A percentile compares a stretch with the other conserved stretches of the same genome.
Evolutionary conservation across 2,113 vertebrate species (phyloP).

Genomic region (Carassius gibelio): DNA sequence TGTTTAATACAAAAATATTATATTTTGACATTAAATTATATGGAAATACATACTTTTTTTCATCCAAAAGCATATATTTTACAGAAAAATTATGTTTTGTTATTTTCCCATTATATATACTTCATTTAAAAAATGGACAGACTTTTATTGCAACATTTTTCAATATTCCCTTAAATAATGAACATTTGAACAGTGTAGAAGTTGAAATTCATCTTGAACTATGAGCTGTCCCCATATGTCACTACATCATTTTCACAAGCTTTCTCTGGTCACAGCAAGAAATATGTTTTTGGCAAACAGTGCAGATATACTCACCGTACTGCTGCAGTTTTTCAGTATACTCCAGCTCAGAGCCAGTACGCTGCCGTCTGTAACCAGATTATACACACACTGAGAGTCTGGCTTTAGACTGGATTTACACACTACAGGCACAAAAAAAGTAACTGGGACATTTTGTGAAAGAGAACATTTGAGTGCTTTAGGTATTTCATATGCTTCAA

Average conservation of each 20-base stretch:
- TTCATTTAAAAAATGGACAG: not conserved
- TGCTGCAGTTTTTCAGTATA: conserved; percentile 98
- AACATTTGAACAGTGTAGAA: not conserved
- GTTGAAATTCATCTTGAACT: not conserved
- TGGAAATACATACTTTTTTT: not conserved
- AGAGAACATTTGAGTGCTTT: conserved; percentile 17
- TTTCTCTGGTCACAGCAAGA: not conserved
- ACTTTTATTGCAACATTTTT: not conserved
- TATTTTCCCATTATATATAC: not conserved
- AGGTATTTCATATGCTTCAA: conserved; percentile 21
- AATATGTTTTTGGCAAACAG: not conserved
- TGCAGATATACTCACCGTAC: conserved; percentile 83
- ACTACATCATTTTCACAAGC: not conserved
- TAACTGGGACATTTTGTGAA: conserved; percentile 16
- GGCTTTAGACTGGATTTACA: conserved; percentile 33
- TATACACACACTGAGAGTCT: conserved; percentile 36
- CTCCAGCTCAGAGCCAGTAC: conserved; percentile 87
- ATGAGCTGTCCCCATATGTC: not conserved
- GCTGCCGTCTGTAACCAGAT: conserved; percentile 87
- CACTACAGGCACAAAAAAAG: conserved; percentile 11
- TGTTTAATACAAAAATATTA: not conserved
- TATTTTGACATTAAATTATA: not conserved
- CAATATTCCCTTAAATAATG: no score
- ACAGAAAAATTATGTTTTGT: not conserved
- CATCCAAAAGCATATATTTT: not conserved